These are phyloP conservation scores for Caranx melampygus DNA, from an alignment of 2,113 vertebrate species.

Conservation along the genomic window DNA sequence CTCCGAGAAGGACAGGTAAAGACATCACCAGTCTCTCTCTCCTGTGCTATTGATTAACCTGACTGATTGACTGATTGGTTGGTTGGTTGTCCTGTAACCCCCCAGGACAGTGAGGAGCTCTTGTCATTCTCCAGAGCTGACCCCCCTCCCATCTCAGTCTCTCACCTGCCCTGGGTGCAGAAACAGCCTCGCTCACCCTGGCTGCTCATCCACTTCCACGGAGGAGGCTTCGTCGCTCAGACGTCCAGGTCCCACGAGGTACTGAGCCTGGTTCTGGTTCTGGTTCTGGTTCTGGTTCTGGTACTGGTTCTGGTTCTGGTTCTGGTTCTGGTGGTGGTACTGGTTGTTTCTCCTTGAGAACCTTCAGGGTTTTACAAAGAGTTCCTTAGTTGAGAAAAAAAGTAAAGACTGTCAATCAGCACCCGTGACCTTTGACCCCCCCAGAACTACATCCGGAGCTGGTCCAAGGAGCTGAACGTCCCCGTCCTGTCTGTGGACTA, in stretches of 20 bases:
- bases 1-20: conserved; percentile 90
- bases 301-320: too few species aligned
- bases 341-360: too few species aligned
- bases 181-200: conserved; percentile 78
- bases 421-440: too few species aligned
- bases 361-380: too few species aligned
- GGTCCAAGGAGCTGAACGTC: conserved; percentile 87
- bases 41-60: too few species aligned
- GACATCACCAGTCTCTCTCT: background rate
- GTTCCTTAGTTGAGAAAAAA: too few species aligned
- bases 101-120: conserved; percentile 88
- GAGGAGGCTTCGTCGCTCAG: conserved; percentile 93
- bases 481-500: conserved; percentile 92
- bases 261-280: background rate
- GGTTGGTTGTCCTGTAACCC: background rate
- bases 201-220: conserved; percentile 90
- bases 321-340: too few species aligned
- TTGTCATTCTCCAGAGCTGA: conserved; percentile 74
- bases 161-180: conserved; percentile 78
- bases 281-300: too few species aligned
- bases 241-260: conserved; percentile 93
- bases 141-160: conserved; percentile 71
- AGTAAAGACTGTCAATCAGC: too few species aligned
- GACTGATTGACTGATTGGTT: too few species aligned
- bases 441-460: conserved; percentile 89